Evolutionary conservation across 2,888 invertebrate genomes (phyloP), one percentile per base, ranked within the genome.

Genomic region (Caenorhabditis japonica): DNA sequence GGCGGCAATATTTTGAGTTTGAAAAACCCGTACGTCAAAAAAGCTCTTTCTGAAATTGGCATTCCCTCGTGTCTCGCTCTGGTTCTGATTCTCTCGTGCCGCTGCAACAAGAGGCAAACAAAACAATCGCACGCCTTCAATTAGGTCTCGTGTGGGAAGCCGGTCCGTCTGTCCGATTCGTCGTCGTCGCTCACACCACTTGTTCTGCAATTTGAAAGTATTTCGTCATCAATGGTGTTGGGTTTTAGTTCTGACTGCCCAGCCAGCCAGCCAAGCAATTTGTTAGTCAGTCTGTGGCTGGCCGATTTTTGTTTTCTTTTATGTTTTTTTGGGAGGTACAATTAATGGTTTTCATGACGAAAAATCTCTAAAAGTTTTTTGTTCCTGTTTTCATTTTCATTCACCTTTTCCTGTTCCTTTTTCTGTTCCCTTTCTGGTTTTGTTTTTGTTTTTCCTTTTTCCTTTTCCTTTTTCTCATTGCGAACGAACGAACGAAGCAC

Each of bases 101-200:
- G 33, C 4, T 25, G 36, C 41, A 41, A 15, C 30, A 49, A 49
- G 47, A 41, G n/a, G n/a, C n/a, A n/a, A n/a, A 30, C 7, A 66
- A 56, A 56, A 66, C 66, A 66, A 56, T 66, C 56, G 43, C 66
- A 56, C 56, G 66, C 51, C 56, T 56, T 56, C 66, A 51, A 56
- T 66, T 66, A 66, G 51, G 56, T 66, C 64, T 47, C 47, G 56
- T 56, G 49, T 56, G 51, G 25, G 56, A 66, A 64, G 46, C 47
- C 46, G 46, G 58, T 46, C 46, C 46, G 47, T 38, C 46, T 56
- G 33, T 46, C 58, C 46, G 36, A 23, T 66, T 66, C 49, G 47
- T 66, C 43, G 55, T 51, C 30, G 43, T 55, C 49, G 17, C 43
- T 34, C 43, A 23, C 41, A n/a, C 33, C 25, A 38, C 30, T 30